phyloP scores from a whole-genome alignment of 2,888 invertebrate genomes.

The Phaonia tiefii region DNA sequence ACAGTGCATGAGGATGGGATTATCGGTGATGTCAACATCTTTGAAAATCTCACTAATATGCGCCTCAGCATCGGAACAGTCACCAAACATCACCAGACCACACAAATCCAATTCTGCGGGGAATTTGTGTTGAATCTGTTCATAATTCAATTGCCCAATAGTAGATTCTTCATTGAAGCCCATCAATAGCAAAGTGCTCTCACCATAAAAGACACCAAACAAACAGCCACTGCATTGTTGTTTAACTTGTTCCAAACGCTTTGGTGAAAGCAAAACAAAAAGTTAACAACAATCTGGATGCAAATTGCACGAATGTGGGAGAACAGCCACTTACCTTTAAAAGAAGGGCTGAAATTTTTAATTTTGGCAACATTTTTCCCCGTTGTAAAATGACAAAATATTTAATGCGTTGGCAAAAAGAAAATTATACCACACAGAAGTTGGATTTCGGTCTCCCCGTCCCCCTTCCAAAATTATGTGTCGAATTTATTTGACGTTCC shows the following conservation, averaged over 20 bases:
- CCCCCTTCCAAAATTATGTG: too few relatives aligned
- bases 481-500: too few relatives aligned
- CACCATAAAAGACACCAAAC: slow-evolving; percentile 88
- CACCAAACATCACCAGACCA: slow-evolving; percentile 86
- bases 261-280: slow-evolving; percentile 48
- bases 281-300: not conserved
- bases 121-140: slow-evolving; percentile 83
- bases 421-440: slow-evolving; percentile 15
- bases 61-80: slow-evolving; percentile 83
- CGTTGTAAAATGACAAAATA: slow-evolving; percentile 28
- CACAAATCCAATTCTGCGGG: slow-evolving; percentile 90
- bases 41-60: slow-evolving; percentile 84
- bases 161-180: slow-evolving; percentile 85
- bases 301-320: not conserved
- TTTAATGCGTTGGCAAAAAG: slow-evolving; percentile 64
- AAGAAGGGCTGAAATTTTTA: slow-evolving; percentile 87
- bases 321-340: slow-evolving; percentile 83
- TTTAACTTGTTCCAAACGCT: slow-evolving; percentile 86
- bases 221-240: slow-evolving; percentile 86
- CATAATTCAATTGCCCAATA: slow-evolving; percentile 81
- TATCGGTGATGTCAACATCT: slow-evolving; percentile 90
- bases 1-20: slow-evolving; percentile 86
- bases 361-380: slow-evolving; percentile 85
- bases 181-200: slow-evolving; percentile 86
- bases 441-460: not conserved